Evolutionary conservation across 92 coral and sea anemone species (phyloP).

Genomic region (Blastomussa wellsi): DNA sequence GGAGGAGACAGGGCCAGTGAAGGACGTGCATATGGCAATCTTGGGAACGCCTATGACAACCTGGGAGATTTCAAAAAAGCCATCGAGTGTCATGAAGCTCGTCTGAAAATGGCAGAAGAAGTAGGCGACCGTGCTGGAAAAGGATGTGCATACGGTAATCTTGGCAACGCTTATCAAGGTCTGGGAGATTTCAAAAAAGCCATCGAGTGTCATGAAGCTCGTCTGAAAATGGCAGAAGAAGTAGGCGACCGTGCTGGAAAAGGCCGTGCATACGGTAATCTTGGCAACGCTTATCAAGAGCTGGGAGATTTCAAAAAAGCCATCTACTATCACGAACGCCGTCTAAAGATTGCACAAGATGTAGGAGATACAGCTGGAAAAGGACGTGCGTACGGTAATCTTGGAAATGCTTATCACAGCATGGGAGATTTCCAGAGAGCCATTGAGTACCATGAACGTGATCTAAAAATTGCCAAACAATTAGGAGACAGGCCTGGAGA

Average conservation of each 20-base stretch:
- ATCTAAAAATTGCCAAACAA: background rate
- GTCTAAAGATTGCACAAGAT: background rate
- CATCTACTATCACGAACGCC: background rate
- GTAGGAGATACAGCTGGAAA: background rate
- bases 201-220: background rate
- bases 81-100: too few species aligned
- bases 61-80: too few species aligned
- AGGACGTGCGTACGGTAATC: background rate
- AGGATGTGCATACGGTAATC: background rate
- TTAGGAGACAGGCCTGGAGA: background rate
- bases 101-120: too few species aligned
- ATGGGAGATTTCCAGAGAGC: constrained; percentile 9
- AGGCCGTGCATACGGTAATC: background rate
- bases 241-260: too few species aligned
- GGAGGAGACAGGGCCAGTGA: too few species aligned
- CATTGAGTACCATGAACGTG: constrained; percentile 4
- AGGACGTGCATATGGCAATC: background rate
- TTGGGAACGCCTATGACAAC: constrained; percentile 16
- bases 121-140: too few species aligned
- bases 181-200: constrained; percentile 24
- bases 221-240: too few species aligned
- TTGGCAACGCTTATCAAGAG: constrained; percentile 18
- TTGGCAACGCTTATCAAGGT: constrained; percentile 3
- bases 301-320: constrained; percentile 13
- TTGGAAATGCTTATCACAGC: constrained; percentile 1